These are phyloP conservation scores for Columba guinea DNA, from an alignment of 2,797 vertebrate species.

Conservation along the genomic window DNA sequence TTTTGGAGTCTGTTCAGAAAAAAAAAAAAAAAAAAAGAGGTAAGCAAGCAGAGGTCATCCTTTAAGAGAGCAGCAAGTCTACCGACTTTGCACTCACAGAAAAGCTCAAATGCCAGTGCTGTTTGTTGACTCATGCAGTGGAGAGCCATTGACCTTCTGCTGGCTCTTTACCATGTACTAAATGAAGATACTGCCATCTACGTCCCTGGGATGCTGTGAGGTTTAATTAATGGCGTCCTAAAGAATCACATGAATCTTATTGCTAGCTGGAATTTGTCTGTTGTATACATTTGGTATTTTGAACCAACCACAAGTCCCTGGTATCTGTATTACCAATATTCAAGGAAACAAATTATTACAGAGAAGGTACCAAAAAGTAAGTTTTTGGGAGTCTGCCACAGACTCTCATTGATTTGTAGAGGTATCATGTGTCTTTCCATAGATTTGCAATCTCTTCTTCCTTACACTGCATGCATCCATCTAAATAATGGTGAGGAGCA, in stretches of 20 bases:
- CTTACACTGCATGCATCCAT: not conserved
- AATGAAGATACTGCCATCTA: not conserved
- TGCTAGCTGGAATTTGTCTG: not conserved
- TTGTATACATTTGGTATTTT: not conserved
- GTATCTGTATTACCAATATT: not conserved
- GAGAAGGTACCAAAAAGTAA: not conserved
- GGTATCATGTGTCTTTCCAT: not conserved
- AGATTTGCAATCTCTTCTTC: not conserved
- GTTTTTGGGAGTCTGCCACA: not conserved
- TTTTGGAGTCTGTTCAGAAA: not conserved
- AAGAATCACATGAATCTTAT: not conserved
- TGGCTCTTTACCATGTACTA: not conserved
- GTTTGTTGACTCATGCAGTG: not conserved
- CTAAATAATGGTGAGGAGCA: not conserved
- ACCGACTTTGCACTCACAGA: not conserved
- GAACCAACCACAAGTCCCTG: not conserved
- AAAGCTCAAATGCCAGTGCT: not conserved
- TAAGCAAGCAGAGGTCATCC: not conserved
- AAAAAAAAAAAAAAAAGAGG: not conserved
- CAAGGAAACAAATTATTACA: not conserved
- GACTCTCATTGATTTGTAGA: not conserved
- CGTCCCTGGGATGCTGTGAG: not conserved
- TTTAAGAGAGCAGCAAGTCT: not conserved
- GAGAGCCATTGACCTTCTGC: not conserved
- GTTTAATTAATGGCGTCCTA: constrained; percentile 3